Evolutionary conservation across 2,113 vertebrate species (phyloP), one percentile per base, ranked within the genome.

Genomic region (Phrynocephalus versicolor): DNA sequence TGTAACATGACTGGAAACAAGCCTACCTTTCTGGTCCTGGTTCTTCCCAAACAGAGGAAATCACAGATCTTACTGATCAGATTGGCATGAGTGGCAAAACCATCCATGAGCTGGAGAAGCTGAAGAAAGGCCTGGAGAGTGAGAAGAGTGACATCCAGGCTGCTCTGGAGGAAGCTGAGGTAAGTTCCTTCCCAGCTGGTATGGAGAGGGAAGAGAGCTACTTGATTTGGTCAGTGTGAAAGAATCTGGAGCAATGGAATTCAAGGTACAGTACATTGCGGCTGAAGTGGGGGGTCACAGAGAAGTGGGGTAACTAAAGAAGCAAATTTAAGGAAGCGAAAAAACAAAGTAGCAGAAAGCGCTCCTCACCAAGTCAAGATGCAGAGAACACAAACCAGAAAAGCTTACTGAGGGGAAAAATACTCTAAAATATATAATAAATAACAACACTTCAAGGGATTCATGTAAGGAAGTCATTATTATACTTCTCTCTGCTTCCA

Each of bases 71-170:
- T 88, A 96, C 97, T 0, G 98, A 99, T 94, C 98, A 99, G 94
- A 96, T 99, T 90, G 95, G 97, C 87, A 94, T 98, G 94, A 96
- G 96, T 0, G 94, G 96, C 8, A 99, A 99, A 95, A 98, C 95
- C 81, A 97, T 99, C 77, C 97, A 98, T 18, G 98, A 99, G 87
- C 95, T 99, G 90, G 98, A 99, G 94, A 99, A 99, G 92, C 93
- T 97, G 72, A 99, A 98, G 96, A 99, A 99, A 89, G 69, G 92
- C 0, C 94, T 99, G 91, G 98, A 99, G 87, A 86, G 94, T 0
- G 98, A 99, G 95, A 99, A 98, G 94, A 97, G 85, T 0, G 98
- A 99, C 80, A 97, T 98, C 84, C 98, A 99, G 87, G 97, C 98
- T 1, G 97, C 98, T 0, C 94, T 99, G 86, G 98, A 98, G 89